Conservation (phyloP, 2,888 invertebrate species). For the Spilosoma lubricipeda region DNA sequence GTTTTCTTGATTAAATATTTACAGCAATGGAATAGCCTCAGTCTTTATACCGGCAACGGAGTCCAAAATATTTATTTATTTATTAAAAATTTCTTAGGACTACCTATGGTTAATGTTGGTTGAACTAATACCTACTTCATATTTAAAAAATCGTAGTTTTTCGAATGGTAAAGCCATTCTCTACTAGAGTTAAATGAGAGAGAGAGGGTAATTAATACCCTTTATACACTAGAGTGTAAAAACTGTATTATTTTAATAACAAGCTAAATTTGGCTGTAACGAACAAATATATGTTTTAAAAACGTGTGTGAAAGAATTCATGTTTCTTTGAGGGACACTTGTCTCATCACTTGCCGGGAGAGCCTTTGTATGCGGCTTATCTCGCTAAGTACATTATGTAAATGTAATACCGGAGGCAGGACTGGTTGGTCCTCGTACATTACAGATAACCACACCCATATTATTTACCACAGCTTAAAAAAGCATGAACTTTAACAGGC, state of each 20-base stretch:
- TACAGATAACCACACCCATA: conserved; percentile 73
- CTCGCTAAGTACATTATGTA: conserved; percentile 81
- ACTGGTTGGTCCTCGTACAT: conserved; percentile 68
- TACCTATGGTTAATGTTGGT: background rate
- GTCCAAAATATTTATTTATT: too few species aligned
- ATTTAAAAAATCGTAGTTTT: conserved; percentile 47
- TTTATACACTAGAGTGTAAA: too few species aligned
- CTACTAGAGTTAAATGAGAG: too few species aligned
- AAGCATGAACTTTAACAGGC: conserved; percentile 24
- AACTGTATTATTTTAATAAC: too few species aligned
- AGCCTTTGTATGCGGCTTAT: conserved; percentile 78
- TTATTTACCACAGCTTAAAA: conserved; percentile 62
- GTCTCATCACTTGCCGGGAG: conserved; percentile 73
- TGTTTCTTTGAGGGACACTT: conserved; percentile 65
- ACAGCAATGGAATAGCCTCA: background rate
- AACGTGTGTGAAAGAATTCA: conserved; percentile 61
- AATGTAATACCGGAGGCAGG: conserved; percentile 80
- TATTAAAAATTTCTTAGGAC: background rate
- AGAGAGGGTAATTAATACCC: too few species aligned
- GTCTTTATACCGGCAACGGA: background rate
- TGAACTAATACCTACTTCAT: background rate
- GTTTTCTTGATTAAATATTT: too few species aligned
- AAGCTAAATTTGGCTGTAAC: conserved; percentile 54
- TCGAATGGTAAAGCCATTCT: conserved; percentile 58
- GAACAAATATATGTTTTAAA: conserved; percentile 60